Evolutionary conservation across 1,140 invertebrate species (phyloP).

Genomic region (Camponotus pennsylvanicus): DNA sequence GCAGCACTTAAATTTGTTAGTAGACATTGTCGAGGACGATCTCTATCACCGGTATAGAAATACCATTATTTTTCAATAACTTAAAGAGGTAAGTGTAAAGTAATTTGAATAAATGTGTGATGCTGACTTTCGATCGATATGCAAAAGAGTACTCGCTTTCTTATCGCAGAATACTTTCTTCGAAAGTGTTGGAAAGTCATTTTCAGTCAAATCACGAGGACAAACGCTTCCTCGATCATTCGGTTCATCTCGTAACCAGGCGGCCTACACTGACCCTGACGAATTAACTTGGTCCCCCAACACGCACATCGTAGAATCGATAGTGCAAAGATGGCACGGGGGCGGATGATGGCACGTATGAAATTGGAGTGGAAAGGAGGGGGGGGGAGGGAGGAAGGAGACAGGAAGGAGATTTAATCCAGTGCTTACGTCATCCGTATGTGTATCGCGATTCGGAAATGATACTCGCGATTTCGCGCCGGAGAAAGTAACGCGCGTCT

Average conservation of each 20-base stretch:
- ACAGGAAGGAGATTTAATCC: conserved; percentile 26
- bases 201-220: not conserved
- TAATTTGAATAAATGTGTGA: not conserved
- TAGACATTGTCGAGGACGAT: not conserved
- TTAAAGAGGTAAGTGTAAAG: too few relatives aligned
- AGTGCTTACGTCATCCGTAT: conserved; percentile 33
- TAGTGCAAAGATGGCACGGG: not conserved
- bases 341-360: too few relatives aligned
- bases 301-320: conserved; percentile 40
- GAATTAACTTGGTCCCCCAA: conserved; percentile 51
- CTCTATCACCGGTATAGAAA: not conserved
- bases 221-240: not conserved
- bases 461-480: conserved; percentile 43
- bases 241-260: conserved; percentile 38
- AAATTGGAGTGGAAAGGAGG: not conserved
- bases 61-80: not conserved
- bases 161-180: conserved; percentile 13
- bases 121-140: not conserved
- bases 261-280: conserved; percentile 48
- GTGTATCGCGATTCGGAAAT: conserved; percentile 23
- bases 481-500: conserved; percentile 52
- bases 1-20: not conserved
- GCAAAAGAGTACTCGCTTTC: not conserved
- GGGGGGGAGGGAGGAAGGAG: too few relatives aligned
- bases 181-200: not conserved